Evolutionary conservation across 1,140 invertebrate species (phyloP).

Genomic region (Chrysomallon squamiferum): DNA sequence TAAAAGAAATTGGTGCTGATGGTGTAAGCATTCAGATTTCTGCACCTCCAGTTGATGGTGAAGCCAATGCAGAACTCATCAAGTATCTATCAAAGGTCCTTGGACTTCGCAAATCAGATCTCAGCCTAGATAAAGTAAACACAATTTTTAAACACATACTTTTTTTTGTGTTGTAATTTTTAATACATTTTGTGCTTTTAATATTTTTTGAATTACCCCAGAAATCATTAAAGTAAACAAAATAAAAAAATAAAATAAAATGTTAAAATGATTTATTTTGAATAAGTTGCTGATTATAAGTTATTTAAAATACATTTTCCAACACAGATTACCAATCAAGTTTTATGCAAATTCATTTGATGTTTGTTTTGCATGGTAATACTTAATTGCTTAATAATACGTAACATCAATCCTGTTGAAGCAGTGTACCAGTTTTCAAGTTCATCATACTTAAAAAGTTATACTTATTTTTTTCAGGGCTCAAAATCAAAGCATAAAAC

Average conservation of each 20-base stretch:
- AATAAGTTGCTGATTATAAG: not conserved
- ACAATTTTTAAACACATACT: no score
- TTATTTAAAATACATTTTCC: not conserved
- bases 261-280: not conserved
- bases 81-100: conserved; percentile 75
- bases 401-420: no score
- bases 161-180: no score
- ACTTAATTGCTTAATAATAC: not conserved
- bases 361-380: not conserved
- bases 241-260: not conserved
- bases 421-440: no score
- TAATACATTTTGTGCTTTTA: not conserved
- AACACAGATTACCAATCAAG: not conserved
- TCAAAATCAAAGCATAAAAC: conserved; percentile 27
- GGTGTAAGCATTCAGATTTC: conserved; percentile 75
- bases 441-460: not conserved
- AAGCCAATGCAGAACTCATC: conserved; percentile 78
- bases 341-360: not conserved
- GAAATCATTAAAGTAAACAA: no score
- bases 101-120: conserved; percentile 73
- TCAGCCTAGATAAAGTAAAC: conserved; percentile 72
- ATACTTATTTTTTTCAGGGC: conserved; percentile 20
- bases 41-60: conserved; percentile 79
- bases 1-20: conserved; percentile 55
- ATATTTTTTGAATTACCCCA: not conserved